Conservation (phyloP, 2,113 vertebrate genomes). For the Phyllostomus hastatus region DNA sequence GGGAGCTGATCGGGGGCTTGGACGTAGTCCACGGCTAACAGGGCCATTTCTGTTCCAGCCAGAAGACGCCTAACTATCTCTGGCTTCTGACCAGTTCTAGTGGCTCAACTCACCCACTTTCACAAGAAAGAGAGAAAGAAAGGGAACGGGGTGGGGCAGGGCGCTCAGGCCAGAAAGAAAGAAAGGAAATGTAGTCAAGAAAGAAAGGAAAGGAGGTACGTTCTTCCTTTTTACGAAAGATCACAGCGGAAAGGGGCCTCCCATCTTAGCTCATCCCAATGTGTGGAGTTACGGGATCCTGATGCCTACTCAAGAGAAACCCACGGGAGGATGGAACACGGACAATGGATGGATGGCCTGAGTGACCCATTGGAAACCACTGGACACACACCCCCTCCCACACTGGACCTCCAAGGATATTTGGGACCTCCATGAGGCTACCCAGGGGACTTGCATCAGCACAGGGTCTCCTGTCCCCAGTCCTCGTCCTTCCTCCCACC, state of each 20-base stretch:
- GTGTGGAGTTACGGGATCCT: not conserved
- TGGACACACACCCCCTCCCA: not conserved
- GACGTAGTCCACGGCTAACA: constrained; percentile 75
- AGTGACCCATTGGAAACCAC: not conserved
- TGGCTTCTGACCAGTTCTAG: constrained; percentile 60
- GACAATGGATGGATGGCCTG: too few species aligned
- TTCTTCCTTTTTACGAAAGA: not conserved
- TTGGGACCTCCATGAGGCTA: not conserved
- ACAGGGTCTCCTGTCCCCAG: not conserved
- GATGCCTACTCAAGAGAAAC: not conserved
- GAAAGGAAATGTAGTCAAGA: not conserved
- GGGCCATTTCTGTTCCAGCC: constrained; percentile 75
- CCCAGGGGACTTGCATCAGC: accelerated
- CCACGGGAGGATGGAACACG: not conserved
- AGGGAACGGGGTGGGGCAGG: not conserved
- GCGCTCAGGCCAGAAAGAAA: not conserved
- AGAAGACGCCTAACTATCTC: constrained; percentile 77
- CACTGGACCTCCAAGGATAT: not conserved
- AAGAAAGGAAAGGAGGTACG: not conserved
- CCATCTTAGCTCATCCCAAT: not conserved
- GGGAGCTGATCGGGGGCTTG: constrained; percentile 78
- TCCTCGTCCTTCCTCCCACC: not conserved
- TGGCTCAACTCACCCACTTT: constrained; percentile 47
- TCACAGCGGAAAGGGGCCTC: not conserved
- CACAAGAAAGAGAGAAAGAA: not conserved